Evolutionary conservation across 2,113 vertebrate genomes (phyloP).

Genomic region (Nettapus auritus): DNA sequence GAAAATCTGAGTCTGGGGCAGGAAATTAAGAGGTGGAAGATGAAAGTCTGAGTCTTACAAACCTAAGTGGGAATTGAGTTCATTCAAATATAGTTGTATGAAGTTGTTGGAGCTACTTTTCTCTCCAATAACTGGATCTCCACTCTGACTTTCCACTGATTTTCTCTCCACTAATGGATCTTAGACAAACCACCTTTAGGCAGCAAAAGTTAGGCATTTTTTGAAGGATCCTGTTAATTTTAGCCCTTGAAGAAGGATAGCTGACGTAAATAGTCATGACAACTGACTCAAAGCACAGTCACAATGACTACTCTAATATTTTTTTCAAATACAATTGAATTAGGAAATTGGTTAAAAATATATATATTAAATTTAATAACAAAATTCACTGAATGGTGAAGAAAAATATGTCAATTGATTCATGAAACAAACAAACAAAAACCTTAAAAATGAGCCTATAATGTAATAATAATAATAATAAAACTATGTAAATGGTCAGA

Average conservation of each 20-base stretch:
- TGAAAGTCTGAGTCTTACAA: neutral
- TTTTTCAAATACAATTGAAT: neutral
- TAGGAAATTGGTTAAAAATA: neutral
- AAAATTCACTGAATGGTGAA: neutral
- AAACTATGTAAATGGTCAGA: neutral
- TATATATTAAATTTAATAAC: neutral
- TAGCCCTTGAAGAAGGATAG: neutral
- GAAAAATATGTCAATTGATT: neutral
- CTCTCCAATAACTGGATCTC: neutral
- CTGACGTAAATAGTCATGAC: neutral
- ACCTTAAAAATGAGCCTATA: neutral
- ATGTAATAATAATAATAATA: neutral
- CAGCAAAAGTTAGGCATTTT: neutral
- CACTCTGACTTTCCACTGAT: no score
- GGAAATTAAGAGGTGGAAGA: neutral
- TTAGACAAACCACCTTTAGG: neutral
- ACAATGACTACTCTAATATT: neutral
- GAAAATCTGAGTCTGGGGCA: neutral
- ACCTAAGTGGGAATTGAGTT: fast-evolving
- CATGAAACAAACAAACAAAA: neutral
- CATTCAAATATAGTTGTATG: neutral
- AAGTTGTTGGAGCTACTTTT: neutral
- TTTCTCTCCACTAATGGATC: neutral
- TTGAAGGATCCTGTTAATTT: neutral
- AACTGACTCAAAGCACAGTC: neutral